Base-by-base conservation (phyloP, 2,888 invertebrate species). In the Clusia tigrina region DNA sequence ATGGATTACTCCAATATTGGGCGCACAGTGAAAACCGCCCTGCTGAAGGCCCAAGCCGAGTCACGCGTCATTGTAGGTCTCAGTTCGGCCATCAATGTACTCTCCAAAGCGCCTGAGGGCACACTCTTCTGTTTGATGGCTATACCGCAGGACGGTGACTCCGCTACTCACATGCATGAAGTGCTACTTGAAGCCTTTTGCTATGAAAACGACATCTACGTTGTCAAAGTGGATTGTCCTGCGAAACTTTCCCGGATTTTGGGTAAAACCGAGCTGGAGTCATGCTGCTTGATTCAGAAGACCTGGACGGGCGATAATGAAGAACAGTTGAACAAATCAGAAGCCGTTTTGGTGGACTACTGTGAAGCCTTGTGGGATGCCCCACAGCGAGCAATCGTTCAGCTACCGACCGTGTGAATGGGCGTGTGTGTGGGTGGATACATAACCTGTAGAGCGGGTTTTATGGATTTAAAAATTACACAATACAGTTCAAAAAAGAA, bases 151-250 rank as follows among this genome's bases (percentile, higher is more conserved):
- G 88, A 87, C 38, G 90, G 89, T 2, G 92, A 92, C 80, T 89
- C 91, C 25, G 90, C 91, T 3, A 90, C 89, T 6, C 92, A 92
- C 77, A 91, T 92, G 86, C 91, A 92, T 74, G 90, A 90, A 77
- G 91, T 92, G 3, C 85, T 92, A 0, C 84, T 92, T 32, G 91
- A 91, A 76, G 92, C 92, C 0, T 91, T 91, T 80, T 92, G 92
- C 81, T 90, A 88, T 42, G 92, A 92, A 81, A 91, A 91, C 67
- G 91, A 89, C 70, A 92, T 92, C 75, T 89, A 90, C 74, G 89
- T 91, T 58, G 88, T 92, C 68, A 89, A 91, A 85, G 90, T 87
- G 54, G 87, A 88, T 70, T 85, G 85, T 66, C 83, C 86, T 53
- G 83, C 85, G 71, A 87, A 86, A 74, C 68, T 84, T 51, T 83